Evolutionary conservation across 1,140 invertebrate species (phyloP), one percentile per base, ranked within the genome.

Genomic region (Akabosia matsudoensis): DNA sequence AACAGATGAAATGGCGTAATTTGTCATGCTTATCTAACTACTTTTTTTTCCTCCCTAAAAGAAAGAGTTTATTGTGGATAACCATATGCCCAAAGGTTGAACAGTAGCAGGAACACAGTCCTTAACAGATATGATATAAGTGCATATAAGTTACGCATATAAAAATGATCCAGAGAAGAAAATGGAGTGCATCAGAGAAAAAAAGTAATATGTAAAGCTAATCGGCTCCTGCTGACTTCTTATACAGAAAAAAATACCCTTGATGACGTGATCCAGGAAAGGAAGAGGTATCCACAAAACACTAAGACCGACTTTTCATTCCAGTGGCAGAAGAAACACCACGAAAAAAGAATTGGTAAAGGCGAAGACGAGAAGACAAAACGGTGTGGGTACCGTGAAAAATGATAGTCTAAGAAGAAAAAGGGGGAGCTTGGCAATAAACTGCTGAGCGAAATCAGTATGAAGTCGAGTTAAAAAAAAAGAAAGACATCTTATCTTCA

Each of bases 21-120:
- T 67, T 67, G 61, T 67, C 61, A 67, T 67, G 61, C 24, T 67
- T 67, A 67, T 67, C 61, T 67, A 3, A 67, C 26, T 31, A 31
- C 31, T 67, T 67, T 67, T 45, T 18, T 45, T 45, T 45, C 37
- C 18, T 45, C 37, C 37, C 18, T 45, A n/a, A n/a, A n/a, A n/a
- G n/a, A n/a, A n/a, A n/a, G n/a, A n/a, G 37, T 18, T 45, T 45
- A 45, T 45, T 45, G 37, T 45, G 18, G 7, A 45, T 45, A 45
- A 7, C 37, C 18, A 45, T 45, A 45, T 45, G 7, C 18, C 37
- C 18, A 18, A 45, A 56, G 54, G 54, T 56, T 56, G 24, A 56
- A 56, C 54, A 56, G 54, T 56, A 22, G 54, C 24, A n/a, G 54
- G 24, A 22, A n/a, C 13, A 56, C 13, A 24, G 10, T 56, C 54